Evolutionary conservation across 2,797 vertebrate species (phyloP), one percentile per base, ranked within the genome.

Genomic region (Percopsis omiscomaycus): DNA sequence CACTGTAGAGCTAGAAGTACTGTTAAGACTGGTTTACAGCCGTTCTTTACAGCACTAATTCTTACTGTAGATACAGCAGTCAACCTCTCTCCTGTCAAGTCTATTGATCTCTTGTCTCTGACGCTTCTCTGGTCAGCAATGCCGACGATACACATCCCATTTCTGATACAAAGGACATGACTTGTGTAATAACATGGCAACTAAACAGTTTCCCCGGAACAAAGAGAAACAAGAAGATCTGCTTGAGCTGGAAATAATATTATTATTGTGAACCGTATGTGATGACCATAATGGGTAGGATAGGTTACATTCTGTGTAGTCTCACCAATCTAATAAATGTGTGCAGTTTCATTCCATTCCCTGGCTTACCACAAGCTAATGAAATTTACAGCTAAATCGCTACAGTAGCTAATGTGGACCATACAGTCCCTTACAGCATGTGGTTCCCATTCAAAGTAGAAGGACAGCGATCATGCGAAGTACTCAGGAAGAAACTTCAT

Each of bases 101-200:
- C 55, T 82, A 91, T 90, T 79, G 88, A 91, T 91, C 76, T 13
- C 63, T 22, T 59, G 74, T 54, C 42, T 10, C 44, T 28, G 54
- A 27, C 46, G 75, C 71, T 68, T 56, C 45, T 81, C n/a, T 56
- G 57, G 48, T 75, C 71, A 9, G 64, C 69, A 59, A 30, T 55
- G 75, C 61, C 16, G 61, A 83, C 80, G 68, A 59, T 69, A 80
- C 45, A 69, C 45, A 37, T 55, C 16, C 48, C 11, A 2, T 69
- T 56, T 58, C 59, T 64, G 71, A 77, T 63, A 62, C 57, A 61
- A 47, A 67, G 61, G 68, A 59, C 54, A 47, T 71, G 70, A 47
- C 77, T 68, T 78, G 56, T 70, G 46, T 73, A 45, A 78, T 61
- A 62, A 76, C 22, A 48, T 6, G 3, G 61, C n/a, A 22, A 65